A percentile compares a stretch with the other conserved stretches of the same genome.
These are phyloP conservation scores for Bruchidius siliquastri DNA, from an alignment of 2,888 invertebrate species.

Conservation along the genomic window DNA sequence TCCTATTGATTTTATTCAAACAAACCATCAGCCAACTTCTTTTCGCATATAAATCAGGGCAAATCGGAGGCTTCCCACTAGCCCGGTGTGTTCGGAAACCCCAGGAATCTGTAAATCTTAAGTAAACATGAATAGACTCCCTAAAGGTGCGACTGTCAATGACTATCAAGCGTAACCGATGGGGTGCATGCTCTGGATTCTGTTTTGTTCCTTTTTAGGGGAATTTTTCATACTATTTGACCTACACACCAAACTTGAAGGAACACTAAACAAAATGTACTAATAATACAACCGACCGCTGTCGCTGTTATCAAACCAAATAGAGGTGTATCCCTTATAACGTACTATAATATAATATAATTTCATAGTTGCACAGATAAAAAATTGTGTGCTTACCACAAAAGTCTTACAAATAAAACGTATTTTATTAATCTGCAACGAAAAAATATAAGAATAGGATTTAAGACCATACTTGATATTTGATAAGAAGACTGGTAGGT, in stretches of 20 bases:
- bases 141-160: conserved; percentile 10
- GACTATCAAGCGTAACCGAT: neutral
- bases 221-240: neutral
- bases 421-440: no score
- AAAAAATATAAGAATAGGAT: no score
- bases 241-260: neutral
- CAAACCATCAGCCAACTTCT: neutral
- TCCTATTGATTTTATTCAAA: neutral
- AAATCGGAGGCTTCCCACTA: neutral
- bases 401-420: no score
- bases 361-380: no score
- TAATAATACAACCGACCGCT: neutral
- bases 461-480: no score
- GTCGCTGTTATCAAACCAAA: neutral
- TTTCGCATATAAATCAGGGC: conserved; percentile 16
- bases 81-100: neutral
- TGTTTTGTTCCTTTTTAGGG: neutral
- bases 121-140: conserved; percentile 9
- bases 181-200: neutral
- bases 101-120: neutral
- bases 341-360: no score
- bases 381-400: no score
- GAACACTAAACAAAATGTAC: neutral
- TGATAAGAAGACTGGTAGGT: no score
- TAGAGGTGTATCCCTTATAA: no score